phyloP scores from a whole-genome alignment of 1,140 invertebrate species.

The Augochlora pura region DNA sequence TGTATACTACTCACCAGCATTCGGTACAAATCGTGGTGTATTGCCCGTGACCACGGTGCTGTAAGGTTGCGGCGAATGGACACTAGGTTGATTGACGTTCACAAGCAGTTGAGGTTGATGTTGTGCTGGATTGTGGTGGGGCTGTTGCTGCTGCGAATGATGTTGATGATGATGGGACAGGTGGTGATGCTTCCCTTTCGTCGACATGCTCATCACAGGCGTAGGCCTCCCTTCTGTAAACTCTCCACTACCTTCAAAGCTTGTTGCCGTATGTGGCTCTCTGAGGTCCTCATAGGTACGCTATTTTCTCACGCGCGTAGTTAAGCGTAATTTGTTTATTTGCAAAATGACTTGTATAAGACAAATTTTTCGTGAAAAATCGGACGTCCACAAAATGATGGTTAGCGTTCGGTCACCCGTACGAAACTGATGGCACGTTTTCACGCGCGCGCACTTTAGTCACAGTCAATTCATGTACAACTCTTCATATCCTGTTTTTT shows the following conservation, averaged over 20 bases:
- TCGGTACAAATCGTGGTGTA: conserved; percentile 60
- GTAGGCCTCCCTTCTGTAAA: conserved; percentile 60
- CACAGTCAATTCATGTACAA: conserved; percentile 28
- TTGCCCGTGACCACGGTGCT: conserved; percentile 66
- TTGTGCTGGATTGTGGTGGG: conserved; percentile 54
- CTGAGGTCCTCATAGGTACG: conserved; percentile 71
- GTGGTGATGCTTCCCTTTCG: conserved; percentile 72
- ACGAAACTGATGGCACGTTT: conserved; percentile 44
- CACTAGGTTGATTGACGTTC: conserved; percentile 66
- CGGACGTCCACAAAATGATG: conserved; percentile 29
- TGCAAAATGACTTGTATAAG: background rate
- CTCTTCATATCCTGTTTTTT: background rate
- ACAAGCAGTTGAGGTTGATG: conserved; percentile 62
- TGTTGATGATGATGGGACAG: conserved; percentile 65
- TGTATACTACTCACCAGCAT: conserved; percentile 70
- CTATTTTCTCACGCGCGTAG: conserved; percentile 46
- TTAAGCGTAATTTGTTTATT: conserved; percentile 24
- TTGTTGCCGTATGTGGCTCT: conserved; percentile 61
- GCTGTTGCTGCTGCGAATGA: conserved; percentile 54
- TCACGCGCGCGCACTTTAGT: conserved; percentile 42
- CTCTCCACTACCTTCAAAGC: conserved; percentile 64
- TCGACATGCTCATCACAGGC: conserved; percentile 73
- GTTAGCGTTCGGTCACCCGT: conserved; percentile 45
- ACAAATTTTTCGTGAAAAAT: conserved; percentile 12
- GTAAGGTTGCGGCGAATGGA: conserved; percentile 66